Base-by-base conservation (phyloP, 1,140 invertebrate species). In the Saxidomus purpurata region DNA sequence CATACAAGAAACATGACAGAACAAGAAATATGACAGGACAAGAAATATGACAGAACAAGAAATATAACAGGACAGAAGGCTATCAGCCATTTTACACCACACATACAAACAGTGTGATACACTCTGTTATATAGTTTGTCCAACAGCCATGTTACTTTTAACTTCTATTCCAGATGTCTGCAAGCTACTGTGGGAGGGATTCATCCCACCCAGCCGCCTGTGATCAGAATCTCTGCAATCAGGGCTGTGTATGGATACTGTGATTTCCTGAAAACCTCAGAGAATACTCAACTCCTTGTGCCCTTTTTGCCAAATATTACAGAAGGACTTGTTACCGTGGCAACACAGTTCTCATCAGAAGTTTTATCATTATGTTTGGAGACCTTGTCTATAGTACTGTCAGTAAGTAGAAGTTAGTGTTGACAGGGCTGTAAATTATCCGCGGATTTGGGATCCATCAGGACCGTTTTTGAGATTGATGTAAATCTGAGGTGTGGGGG, bases 301-400 rank as follows among this genome's bases (percentile, higher is more conserved):
- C 96, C 96, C n/a, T 96, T 96, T 92, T 93, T 97, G 31, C 94
- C 95, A 25, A 95, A 94, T 47, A 96, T 97, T 31, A 93, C 96
- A 47, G 97, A 97, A 55, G 96, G 96, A 17, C 92, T 97, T 0
- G 91, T 97, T 22, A 93, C 95, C 63, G 94, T 97, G 86, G 96
- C 96, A 36, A 95, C 95, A 28, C 96, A 96, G 92, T 96, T 96
- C 82, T 96, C 96, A 38, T 96, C 96, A 34, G 97, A 97, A 90
- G 97, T 98, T n/a, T 93, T 98, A 2, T 96, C 96, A 0, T 92
- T 98, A 0, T 96, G 97, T 15, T 96, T 98, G 94, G 97, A 98
- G 93, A 97, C 97, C 0, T 95, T 98, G 40, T 96, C 96, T 31
- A 95, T 97, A 59, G 96, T 98, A 82, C 94, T 98, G n/a, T 95